Evolutionary conservation across 2,888 invertebrate genomes (phyloP), one percentile per base, ranked within the genome.

Genomic region (Drosophila kokeensis): DNA sequence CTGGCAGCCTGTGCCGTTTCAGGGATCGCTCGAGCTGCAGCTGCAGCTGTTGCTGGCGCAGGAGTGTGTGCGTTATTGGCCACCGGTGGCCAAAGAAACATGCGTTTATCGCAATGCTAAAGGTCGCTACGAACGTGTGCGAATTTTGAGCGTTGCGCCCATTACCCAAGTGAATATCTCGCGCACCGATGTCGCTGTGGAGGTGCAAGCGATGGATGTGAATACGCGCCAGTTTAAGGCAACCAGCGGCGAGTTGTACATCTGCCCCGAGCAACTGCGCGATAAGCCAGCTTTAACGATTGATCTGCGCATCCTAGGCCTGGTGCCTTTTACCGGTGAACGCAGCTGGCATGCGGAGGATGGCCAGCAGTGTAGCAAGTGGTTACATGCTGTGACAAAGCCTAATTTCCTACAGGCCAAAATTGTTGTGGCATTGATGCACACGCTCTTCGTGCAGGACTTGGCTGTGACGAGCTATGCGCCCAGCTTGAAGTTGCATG

Each of bases 331-430:
- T 1, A 59, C 68, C 4, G 85, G 87, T 4, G 84, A 87, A 15
- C 70, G 68, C 7, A 52, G 29, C 34, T 85, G 87, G 87, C 49
- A 67, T 1, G 42, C 50, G 2, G 49, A 40, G 10, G 73, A 84
- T 48, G 59, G 48, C 0, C 15, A 4, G 0, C 30, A n/a, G 13
- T 62, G 82, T 0, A 49, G 38, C 2, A 4, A 50, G 4, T 75
- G 68, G 82, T 36, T 85, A n/a, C 32, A 24, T 13, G 29, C 32
- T 6, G 49, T 66, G 29, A 40, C 72, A 1, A 10, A 67, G 5
- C 59, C 71, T 0, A 42, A 73, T 29, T 79, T 89, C 4, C 30
- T 85, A 21, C 89, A 89, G 67, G 85, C 85, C 24, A 72, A 13
- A n/a, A 50, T 85, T 21, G 38, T 34, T 4, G 21, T 38, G 4